Evolutionary conservation across 2,113 vertebrate species (phyloP), one percentile per base, ranked within the genome.

Genomic region (Smithornis capensis): DNA sequence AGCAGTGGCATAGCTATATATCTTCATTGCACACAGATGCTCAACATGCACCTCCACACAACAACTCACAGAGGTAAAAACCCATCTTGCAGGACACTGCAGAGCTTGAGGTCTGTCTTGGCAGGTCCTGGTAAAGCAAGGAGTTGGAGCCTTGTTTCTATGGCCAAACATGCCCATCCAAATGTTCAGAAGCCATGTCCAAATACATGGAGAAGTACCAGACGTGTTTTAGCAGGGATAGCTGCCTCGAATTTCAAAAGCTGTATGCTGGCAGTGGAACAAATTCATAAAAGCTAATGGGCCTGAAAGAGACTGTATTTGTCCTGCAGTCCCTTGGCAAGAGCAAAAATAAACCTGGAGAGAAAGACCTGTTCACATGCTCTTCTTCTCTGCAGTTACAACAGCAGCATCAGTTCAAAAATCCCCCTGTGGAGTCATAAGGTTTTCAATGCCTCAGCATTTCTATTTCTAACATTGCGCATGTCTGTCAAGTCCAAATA

Each of bases 241-340:
- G 68, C 50, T 78, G 33, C 55, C 83, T 86, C 0, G 0, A 89
- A 96, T 92, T 94, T 83, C 85, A 89, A 88, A 83, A 90, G 45
- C 55, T 67, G 3, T 42, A 28, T n/a, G 56, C 79, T 91, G 87
- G 78, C 90, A 90, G 79, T 33, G 8, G 85, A 97, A 91, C 92
- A 96, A 81, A 94, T 91, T 88, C 90, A 95, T 94, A 96, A 94
- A 96, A 95, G 83, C 73, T 95, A 97, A 94, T 95, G 90, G 79
- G 68, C 79, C 94, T 95, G 92, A 95, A 90, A 94, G 91, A 94
- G 67, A 90, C 93, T 68, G 67, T 91, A 73, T 95, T 88, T 94
- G 94, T 96, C 93, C 90, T 95, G 92, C 87, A 97, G 87, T 92
- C 65, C 81, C 38, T 95, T 92, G 78, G 79, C 92, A 92, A 91